Evolutionary conservation across 2,113 vertebrate species (phyloP), one percentile per base, ranked within the genome.

Genomic region (Piprites chloris): DNA sequence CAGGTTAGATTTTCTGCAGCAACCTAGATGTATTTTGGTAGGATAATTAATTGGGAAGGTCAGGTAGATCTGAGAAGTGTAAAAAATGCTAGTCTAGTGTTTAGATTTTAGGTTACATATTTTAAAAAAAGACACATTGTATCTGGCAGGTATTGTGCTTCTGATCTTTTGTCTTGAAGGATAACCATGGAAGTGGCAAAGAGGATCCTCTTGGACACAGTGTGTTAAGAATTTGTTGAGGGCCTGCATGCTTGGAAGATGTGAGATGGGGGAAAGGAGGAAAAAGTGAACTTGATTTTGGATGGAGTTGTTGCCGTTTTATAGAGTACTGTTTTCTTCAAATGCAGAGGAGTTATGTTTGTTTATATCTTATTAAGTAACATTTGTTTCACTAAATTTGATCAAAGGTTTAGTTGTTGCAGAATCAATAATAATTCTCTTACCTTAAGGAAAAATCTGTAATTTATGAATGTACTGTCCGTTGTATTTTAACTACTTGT

Each of bases 401-500:
- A 87, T 94, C 46, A 85, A 83, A 87, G 41, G 27, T 46, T 85
- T 73, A 63, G 83, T 94, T 89, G 65, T 80, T 96, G 52, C 67
- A 81, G 79, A 92, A 93, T 95, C 93, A 74, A 90, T 94, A 95
- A 84, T 59, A 83, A 86, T 84, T 90, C 35, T 56, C 26, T 86
- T 79, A 61, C 80, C 47, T 72, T 93, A 83, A 92, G 49, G 78
- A 87, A 82, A 95, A 85, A 23, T 15, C 71, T 86, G 61, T 73
- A 59, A 72, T 72, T 94, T 91, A 82, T 84, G 83, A 92, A 75
- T 28, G 50, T 84, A 41, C 56, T 6, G 22, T 68, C 56, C 4
- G 1, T 79, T 94, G 63, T 92, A 62, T 94, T 95, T 95, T 94
- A 96, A 94, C 39, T 95, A 56, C 80, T 55, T 72, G 42, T 61